Percentiles rank a stretch among this genome's conserved stretches.
phyloP scores from a whole-genome alignment of 2,797 vertebrate genomes.

The Menidia menidia region DNA sequence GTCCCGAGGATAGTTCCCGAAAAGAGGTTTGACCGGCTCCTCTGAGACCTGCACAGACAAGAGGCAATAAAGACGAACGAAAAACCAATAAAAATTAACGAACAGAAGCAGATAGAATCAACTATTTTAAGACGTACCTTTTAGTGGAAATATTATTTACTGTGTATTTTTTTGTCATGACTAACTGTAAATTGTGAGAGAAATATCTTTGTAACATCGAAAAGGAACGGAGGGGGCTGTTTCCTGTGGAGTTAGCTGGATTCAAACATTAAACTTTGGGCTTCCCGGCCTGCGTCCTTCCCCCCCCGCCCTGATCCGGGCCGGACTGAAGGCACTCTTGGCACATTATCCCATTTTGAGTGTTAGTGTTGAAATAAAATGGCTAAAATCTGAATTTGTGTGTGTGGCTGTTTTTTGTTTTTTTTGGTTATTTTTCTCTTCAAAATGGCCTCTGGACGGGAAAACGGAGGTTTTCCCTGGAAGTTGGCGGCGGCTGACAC shows the following conservation, averaged over 20 bases:
- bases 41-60: conserved; percentile 21
- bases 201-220: conserved; percentile 25
- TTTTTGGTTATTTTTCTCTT: too few species aligned
- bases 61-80: too few species aligned
- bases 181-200: conserved; percentile 29
- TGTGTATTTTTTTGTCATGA: conserved; percentile 22
- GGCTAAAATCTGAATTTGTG: conserved; percentile 14
- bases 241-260: conserved; percentile 28
- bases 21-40: conserved; percentile 10
- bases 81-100: not conserved
- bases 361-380: conserved; percentile 71
- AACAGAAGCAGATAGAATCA: not conserved
- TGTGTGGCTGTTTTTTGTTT: too few species aligned
- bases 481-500: not conserved
- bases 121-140: conserved; percentile 2
- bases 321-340: conserved; percentile 32
- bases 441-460: conserved; percentile 1
- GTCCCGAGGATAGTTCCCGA: conserved; percentile 33
- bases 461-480: conserved; percentile 19
- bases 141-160: conserved; percentile 2
- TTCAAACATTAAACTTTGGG: conserved; percentile 17
- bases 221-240: conserved; percentile 31
- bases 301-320: too few species aligned
- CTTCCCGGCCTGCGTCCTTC: conserved; percentile 17
- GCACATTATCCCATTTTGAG: conserved; percentile 41